These are phyloP conservation scores for Globicephala melas DNA, from an alignment of 2,113 vertebrate species.

Conservation along the genomic window DNA sequence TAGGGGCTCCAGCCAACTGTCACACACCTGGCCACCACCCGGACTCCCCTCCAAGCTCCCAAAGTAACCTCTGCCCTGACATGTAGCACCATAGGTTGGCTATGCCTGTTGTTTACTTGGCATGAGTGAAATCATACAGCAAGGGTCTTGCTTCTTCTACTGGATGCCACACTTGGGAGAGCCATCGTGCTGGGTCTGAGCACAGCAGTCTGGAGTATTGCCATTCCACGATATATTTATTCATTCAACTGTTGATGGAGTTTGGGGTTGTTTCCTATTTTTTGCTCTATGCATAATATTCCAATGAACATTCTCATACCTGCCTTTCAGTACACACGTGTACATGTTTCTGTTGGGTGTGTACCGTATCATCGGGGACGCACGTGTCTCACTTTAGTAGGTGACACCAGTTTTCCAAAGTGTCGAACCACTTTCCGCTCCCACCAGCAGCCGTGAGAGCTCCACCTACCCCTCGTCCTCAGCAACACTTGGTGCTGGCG, in stretches of 20 bases:
- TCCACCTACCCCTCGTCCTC: not conserved
- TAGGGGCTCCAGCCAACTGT: no score
- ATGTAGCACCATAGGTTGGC: accelerated
- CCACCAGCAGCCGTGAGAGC: accelerated
- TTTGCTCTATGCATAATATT: not conserved
- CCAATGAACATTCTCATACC: accelerated
- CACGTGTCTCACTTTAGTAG: not conserved
- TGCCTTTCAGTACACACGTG: not conserved
- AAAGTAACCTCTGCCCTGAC: not conserved
- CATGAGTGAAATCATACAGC: accelerated
- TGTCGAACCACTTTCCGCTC: not conserved
- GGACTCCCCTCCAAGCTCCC: accelerated
- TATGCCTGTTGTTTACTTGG: accelerated
- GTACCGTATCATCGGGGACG: not conserved
- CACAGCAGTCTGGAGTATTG: accelerated
- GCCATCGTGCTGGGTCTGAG: not conserved
- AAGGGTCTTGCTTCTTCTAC: not conserved
- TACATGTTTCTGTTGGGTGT: not conserved
- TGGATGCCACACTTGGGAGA: no score
- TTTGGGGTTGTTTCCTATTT: not conserved
- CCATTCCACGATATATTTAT: accelerated
- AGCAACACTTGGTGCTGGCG: accelerated
- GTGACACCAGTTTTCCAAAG: not conserved
- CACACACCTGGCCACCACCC: accelerated
- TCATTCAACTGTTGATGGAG: not conserved